Percentiles rank a stretch among this genome's conserved stretches.
Conservation (phyloP, 1,140 invertebrate species). For the Stenopsyche tienmushanensis region DNA sequence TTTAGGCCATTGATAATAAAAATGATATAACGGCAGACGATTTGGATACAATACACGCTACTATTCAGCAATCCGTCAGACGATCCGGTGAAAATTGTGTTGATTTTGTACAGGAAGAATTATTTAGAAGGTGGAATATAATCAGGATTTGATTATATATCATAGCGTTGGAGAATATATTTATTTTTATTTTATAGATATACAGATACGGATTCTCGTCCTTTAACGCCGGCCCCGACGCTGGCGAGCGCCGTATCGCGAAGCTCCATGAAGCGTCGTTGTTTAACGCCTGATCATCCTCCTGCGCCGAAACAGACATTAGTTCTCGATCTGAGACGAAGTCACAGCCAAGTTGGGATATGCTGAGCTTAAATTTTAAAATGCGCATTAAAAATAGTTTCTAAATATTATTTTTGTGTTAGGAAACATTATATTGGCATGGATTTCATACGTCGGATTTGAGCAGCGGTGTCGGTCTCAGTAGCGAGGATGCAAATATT, state of each 20-base stretch:
- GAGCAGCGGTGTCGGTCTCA: constrained; percentile 46
- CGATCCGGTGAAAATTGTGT: constrained; percentile 35
- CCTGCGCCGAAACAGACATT: constrained; percentile 51
- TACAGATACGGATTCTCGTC: constrained; percentile 76
- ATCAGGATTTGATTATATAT: neutral
- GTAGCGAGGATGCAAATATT: constrained; percentile 47
- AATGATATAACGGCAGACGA: constrained; percentile 54
- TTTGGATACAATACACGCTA: constrained; percentile 54
- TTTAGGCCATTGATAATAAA: constrained; percentile 49
- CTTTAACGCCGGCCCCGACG: constrained; percentile 71
- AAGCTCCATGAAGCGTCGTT: constrained; percentile 47
- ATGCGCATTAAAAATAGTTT: neutral
- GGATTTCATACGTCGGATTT: constrained; percentile 54
- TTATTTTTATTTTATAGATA: constrained; percentile 61
- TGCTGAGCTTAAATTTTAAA: neutral
- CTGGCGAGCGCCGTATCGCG: constrained; percentile 62
- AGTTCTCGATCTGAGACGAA: constrained; percentile 57
- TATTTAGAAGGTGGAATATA: constrained; percentile 33
- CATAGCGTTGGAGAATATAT: neutral
- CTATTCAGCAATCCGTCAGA: constrained; percentile 44
- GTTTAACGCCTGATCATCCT: constrained; percentile 54
- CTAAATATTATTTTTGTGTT: neutral
- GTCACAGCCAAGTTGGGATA: constrained; percentile 59
- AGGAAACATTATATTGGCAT: constrained; percentile 56
- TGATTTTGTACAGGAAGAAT: constrained; percentile 41